These are phyloP conservation scores for Formica aserva DNA, from an alignment of 2,888 invertebrate genomes.

Conservation along the genomic window DNA sequence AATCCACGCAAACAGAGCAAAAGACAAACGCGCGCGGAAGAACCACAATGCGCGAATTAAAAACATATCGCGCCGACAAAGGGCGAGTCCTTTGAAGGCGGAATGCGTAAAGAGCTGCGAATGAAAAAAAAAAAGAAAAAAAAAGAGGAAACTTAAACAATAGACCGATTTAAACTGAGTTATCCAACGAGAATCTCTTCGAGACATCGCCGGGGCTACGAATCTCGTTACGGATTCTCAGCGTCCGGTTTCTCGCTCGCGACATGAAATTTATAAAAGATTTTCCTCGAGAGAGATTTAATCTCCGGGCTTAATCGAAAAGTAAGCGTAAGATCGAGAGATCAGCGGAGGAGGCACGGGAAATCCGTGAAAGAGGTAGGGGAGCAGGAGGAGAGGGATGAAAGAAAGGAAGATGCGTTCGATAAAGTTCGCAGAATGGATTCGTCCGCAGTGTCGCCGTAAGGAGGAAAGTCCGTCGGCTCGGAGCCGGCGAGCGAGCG, in stretches of 20 bases:
- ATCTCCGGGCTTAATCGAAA: slow-evolving; percentile 51
- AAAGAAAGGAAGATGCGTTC: slow-evolving; percentile 37
- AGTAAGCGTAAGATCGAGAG: slow-evolving; percentile 58
- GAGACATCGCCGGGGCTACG: slow-evolving; percentile 23
- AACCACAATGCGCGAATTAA: slow-evolving; percentile 45
- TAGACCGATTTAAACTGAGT: slow-evolving; percentile 44
- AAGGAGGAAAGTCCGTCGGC: slow-evolving; percentile 69
- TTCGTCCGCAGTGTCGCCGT: slow-evolving; percentile 61
- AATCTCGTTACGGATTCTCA: slow-evolving; percentile 49
- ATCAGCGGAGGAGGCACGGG: slow-evolving; percentile 23
- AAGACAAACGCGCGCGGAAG: slow-evolving; percentile 30
- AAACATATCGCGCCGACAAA: slow-evolving; percentile 51
- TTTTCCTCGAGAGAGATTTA: slow-evolving; percentile 48
- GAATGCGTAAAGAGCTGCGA: slow-evolving; percentile 29
- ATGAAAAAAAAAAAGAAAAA: slow-evolving; percentile 31
- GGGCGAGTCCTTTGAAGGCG: slow-evolving; percentile 24
- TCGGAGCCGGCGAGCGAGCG: slow-evolving; percentile 63
- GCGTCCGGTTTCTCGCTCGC: slow-evolving; percentile 41
- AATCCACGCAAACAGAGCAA: slow-evolving; percentile 36
- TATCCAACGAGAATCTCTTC: slow-evolving; percentile 37
- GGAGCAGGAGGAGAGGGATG: too few species aligned
- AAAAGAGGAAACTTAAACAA: slow-evolving; percentile 49
- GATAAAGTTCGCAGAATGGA: slow-evolving; percentile 66
- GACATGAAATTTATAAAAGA: slow-evolving; percentile 57
- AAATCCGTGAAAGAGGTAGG: not conserved